Conservation (phyloP, 2,113 vertebrate genomes). For the Stegostoma tigrinum region DNA sequence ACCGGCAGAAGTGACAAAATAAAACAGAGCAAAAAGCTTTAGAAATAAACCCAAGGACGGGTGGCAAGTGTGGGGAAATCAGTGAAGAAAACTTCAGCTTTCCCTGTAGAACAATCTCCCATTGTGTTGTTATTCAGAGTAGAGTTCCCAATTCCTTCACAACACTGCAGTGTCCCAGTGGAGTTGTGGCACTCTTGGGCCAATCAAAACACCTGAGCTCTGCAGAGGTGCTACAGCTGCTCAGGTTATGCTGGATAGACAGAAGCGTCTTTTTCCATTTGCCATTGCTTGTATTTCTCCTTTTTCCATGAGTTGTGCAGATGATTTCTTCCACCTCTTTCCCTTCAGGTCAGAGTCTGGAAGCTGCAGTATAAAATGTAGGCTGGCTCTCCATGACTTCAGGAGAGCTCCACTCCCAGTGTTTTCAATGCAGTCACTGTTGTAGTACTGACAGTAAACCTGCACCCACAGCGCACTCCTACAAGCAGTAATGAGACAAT, state of each 20-base stretch:
- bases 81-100: background rate
- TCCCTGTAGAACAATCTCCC: background rate
- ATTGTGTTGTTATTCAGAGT: background rate
- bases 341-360: background rate
- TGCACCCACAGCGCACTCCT: background rate
- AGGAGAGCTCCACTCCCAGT: background rate
- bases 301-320: background rate
- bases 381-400: background rate
- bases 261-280: too few species aligned
- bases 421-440: background rate
- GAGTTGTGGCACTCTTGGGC: background rate
- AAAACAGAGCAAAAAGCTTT: background rate
- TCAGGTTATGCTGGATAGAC: background rate
- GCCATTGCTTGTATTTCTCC: background rate
- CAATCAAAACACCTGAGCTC: too few species aligned
- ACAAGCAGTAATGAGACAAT: background rate
- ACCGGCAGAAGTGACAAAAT: background rate
- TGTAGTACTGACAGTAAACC: background rate
- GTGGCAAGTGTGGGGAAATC: background rate
- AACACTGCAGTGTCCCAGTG: background rate
- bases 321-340: background rate
- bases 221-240: background rate
- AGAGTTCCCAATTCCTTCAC: background rate
- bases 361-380: background rate
- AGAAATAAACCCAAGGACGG: background rate